A percentile compares a stretch with the other conserved stretches of the same genome.
These are phyloP conservation scores for Lonchura striata DNA, from an alignment of 2,113 vertebrate genomes.

Conservation along the genomic window DNA sequence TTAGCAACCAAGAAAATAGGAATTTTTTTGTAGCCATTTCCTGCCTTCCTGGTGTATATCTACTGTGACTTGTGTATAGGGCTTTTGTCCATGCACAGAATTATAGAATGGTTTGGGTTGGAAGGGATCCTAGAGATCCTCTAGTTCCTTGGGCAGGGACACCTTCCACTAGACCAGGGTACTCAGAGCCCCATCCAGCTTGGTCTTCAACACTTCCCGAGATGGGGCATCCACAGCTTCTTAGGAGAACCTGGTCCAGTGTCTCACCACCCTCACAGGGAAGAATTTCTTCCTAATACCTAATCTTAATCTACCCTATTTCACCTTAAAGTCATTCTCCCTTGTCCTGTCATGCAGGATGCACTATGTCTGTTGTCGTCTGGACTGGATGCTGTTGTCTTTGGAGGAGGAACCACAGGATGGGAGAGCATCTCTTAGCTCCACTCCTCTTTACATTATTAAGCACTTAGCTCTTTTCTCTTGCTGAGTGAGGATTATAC, in stretches of 20 bases:
- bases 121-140: background rate
- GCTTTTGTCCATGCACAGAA: background rate
- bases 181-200: background rate
- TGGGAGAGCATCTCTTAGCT: background rate
- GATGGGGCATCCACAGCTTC: background rate
- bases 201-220: background rate
- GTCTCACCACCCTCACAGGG: background rate
- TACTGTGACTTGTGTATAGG: background rate
- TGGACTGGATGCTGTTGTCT: background rate
- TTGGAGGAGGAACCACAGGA: background rate
- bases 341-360: background rate
- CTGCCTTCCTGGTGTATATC: background rate
- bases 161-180: background rate
- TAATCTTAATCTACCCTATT: background rate
- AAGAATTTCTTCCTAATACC: background rate
- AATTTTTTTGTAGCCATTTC: background rate
- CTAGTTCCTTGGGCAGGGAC: background rate
- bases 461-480: constrained; percentile 12
- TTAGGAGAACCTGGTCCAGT: background rate
- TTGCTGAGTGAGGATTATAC: constrained; percentile 15
- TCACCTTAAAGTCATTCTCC: background rate
- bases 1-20: background rate
- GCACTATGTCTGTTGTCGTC: background rate
- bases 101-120: background rate
- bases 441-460: background rate